Base-by-base conservation (phyloP, 1,140 invertebrate genomes). In the Dryas iulia region DNA sequence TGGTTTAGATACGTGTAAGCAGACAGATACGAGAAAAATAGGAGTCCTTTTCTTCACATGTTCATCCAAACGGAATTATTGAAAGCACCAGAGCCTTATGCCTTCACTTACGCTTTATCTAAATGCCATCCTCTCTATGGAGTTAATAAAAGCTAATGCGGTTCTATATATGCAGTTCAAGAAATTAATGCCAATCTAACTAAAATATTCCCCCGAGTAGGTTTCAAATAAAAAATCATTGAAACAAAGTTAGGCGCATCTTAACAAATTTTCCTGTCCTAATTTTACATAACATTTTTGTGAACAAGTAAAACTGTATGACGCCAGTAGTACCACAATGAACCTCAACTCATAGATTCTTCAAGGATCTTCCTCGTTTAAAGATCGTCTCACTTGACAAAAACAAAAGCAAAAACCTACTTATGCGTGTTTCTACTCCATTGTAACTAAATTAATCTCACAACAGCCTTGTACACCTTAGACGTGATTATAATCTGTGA, bases 341-440 rank as follows among this genome's bases (percentile, higher is more conserved):
- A 47, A 21, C n/a, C 14, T 47, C 14, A 47, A 56, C 53, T 63
- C 23, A 69, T 57, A 35, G 60, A 62, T 58, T 47, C 3, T 57
- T 69, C 66, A 69, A 69, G 66, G 66, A 62, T 63, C 60, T 69
- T 69, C 66, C 66, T 69, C 59, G 18, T 68, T 62, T 2, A 31
- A 57, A 57, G n/a, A 33, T 18, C 23, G 59, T 60, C 30, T 66
- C 3, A 47, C 2, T 30, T 52, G 47, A 67, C 57, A 67, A 67
- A 66, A 67, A 67, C 26, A n/a, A 33, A 8, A 60, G 58, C 58
- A 67, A 67, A 67, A 66, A 66, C 33, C 10, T 52, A 67, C 11
- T 66, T 47, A 53, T 30, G 28, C 18, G 4, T 53, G 39, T 52
- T 62, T 62, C 59, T 31, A 26, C 39, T 30, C 39, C 39, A 62